Evolutionary conservation across 2,888 invertebrate species (phyloP).

Genomic region (Tortricodes alternella): DNA sequence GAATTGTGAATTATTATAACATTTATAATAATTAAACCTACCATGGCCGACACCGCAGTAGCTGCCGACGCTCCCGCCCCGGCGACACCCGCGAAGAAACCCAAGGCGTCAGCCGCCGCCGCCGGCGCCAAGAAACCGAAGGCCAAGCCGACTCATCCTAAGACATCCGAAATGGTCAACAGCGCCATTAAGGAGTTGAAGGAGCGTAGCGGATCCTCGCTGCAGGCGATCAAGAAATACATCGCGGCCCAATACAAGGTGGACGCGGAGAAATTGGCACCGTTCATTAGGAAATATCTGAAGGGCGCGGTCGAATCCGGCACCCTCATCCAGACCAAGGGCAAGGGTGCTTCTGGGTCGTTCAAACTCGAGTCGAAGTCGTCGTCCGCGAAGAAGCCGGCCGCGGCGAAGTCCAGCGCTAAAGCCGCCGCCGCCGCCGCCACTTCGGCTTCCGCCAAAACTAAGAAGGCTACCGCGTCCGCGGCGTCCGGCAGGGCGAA

Average conservation of each 20-base stretch:
- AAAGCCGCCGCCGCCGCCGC: constrained; percentile 43
- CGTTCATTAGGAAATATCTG: constrained; percentile 83
- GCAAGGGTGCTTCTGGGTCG: constrained; percentile 77
- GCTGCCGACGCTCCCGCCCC: constrained; percentile 40
- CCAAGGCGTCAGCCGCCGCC: constrained; percentile 42
- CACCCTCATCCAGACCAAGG: constrained; percentile 79
- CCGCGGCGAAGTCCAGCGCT: constrained; percentile 37
- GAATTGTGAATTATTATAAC: background rate
- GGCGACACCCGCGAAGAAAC: constrained; percentile 50
- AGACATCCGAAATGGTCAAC: constrained; percentile 46
- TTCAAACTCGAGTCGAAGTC: constrained; percentile 60
- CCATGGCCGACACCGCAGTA: constrained; percentile 26
- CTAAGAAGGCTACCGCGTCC: constrained; percentile 42
- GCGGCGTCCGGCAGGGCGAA: constrained; percentile 35
- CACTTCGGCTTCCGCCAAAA: constrained; percentile 35
- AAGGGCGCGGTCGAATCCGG: constrained; percentile 81
- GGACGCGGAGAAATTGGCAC: constrained; percentile 81
- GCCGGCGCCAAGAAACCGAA: constrained; percentile 47
- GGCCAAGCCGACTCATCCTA: constrained; percentile 55
- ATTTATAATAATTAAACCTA: constrained; percentile 1
- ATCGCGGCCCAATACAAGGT: constrained; percentile 82
- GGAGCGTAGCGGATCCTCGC: constrained; percentile 83
- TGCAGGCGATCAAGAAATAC: constrained; percentile 84
- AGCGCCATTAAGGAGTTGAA: constrained; percentile 78
- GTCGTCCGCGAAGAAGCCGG: constrained; percentile 36